Conservation (phyloP, 2,888 invertebrate species). For the Teinopalpus imperialis region DNA sequence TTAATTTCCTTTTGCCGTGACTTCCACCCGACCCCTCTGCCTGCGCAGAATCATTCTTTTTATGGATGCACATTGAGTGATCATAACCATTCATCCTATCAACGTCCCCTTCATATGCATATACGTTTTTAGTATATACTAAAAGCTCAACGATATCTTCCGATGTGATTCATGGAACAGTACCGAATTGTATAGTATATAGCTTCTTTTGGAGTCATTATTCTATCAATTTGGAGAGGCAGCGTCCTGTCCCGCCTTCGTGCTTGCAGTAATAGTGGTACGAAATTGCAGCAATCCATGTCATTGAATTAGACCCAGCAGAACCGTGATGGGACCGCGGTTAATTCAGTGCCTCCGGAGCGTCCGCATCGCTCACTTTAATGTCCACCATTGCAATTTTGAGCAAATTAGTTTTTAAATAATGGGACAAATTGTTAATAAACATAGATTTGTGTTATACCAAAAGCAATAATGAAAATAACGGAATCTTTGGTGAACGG, state of each 20-base stretch:
- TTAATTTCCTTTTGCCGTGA: slow-evolving; percentile 54
- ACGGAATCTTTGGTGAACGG: slow-evolving; percentile 47
- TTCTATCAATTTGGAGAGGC: slow-evolving; percentile 64
- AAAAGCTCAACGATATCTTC: slow-evolving; percentile 7
- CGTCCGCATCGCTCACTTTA: slow-evolving; percentile 45
- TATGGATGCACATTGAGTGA: slow-evolving; percentile 17
- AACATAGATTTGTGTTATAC: background rate
- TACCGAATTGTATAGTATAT: slow-evolving; percentile 38
- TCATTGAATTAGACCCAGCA: slow-evolving; percentile 66
- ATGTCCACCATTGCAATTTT: slow-evolving; percentile 26
- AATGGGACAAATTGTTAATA: background rate
- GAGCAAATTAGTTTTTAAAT: slow-evolving; percentile 24
- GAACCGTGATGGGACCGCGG: slow-evolving; percentile 45
- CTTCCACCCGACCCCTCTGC: slow-evolving; percentile 51
- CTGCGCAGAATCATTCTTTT: slow-evolving; percentile 30
- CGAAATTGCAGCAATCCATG: slow-evolving; percentile 73
- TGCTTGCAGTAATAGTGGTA: slow-evolving; percentile 61
- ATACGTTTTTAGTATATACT: slow-evolving; percentile 4
- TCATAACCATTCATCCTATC: slow-evolving; percentile 17
- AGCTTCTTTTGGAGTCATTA: slow-evolving; percentile 43
- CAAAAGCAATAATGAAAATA: slow-evolving; percentile 54
- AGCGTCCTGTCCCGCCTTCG: slow-evolving; percentile 66
- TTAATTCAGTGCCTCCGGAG: slow-evolving; percentile 42
- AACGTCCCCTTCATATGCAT: slow-evolving; percentile 15
- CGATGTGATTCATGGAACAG: slow-evolving; percentile 15